Conservation (phyloP, 2,888 invertebrate genomes). For the Elysia crispata region DNA sequence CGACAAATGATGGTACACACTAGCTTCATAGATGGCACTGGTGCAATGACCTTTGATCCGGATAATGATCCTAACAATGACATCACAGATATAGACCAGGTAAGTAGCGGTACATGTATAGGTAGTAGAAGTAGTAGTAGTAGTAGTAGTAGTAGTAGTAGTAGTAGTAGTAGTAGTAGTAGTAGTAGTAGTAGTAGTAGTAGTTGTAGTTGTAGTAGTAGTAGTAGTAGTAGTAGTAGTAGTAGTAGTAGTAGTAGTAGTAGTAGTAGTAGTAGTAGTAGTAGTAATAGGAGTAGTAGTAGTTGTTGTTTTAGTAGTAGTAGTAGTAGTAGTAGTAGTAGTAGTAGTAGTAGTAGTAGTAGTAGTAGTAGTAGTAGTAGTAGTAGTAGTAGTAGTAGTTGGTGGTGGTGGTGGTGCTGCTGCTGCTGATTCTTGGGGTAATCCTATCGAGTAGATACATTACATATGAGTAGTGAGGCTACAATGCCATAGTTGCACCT, state of each 20-base stretch:
- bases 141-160: too few species aligned
- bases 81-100: conserved; percentile 35
- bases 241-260: not conserved
- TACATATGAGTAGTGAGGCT: too few species aligned
- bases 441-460: too few species aligned
- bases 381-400: too few species aligned
- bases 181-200: not conserved
- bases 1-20: conserved; percentile 69
- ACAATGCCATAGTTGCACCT: too few species aligned
- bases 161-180: not conserved
- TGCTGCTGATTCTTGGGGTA: too few species aligned
- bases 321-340: too few species aligned
- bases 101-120: not conserved
- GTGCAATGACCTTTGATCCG: conserved; percentile 17
- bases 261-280: too few species aligned
- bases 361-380: not conserved
- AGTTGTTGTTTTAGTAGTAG: too few species aligned
- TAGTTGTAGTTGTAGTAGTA: not conserved
- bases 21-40: conserved; percentile 55
- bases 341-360: not conserved
- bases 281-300: too few species aligned
- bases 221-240: not conserved
- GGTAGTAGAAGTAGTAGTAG: not conserved
- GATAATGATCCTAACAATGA: conserved; percentile 29
- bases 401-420: too few species aligned